Base-by-base conservation (phyloP, 2,797 vertebrate genomes). In the Anomalospiza imberbis region DNA sequence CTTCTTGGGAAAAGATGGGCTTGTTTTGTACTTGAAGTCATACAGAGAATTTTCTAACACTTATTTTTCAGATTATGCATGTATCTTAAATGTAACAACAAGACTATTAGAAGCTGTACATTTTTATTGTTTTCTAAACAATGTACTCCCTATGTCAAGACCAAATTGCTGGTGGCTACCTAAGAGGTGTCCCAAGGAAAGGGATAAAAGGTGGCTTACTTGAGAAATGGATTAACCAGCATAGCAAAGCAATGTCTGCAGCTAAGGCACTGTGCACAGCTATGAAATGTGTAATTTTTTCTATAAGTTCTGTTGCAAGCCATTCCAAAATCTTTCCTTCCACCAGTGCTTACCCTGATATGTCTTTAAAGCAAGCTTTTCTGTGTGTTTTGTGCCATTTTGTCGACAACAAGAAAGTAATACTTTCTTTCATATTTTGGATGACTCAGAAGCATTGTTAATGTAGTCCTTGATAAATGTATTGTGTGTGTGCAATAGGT, bases 301-400 rank as follows among this genome's bases (percentile, higher is more conserved):
- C 58, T 22, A 6, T 40, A 54, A 32, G 31, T 70, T 81, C 32
- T 78, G 54, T 78, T 88, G 55, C 48, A 92, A 89, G 24, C 31
- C 45, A 42, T 94, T 72, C 45, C 48, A 72, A 85, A 94, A 89
- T 8, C 26, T 86, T 80, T 51, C 10, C 18, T 78, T 89, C 42
- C 79, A 75, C 54, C 40, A n/a, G 5, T 48, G 51, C 55, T 91
- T 76, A 53, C 21, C 48, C 58, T 76, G 9, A 60, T 32, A 28
- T 54, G 17, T 60, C 29, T 74, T 61, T 63, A 84, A 86, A 72
- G 17, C 54, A 87, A 91, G 47, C 9, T 87, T 85, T 91, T 58
- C 32, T 78, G 44, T 93, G 34, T 89, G 65, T 89, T 89, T 80
- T 82, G 55, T 94, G 58, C 44, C n/a, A 20, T 92, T 95, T 88